Conservation (phyloP, 2,797 vertebrate genomes). For the Poeciliopsis paucimaculata region DNA sequence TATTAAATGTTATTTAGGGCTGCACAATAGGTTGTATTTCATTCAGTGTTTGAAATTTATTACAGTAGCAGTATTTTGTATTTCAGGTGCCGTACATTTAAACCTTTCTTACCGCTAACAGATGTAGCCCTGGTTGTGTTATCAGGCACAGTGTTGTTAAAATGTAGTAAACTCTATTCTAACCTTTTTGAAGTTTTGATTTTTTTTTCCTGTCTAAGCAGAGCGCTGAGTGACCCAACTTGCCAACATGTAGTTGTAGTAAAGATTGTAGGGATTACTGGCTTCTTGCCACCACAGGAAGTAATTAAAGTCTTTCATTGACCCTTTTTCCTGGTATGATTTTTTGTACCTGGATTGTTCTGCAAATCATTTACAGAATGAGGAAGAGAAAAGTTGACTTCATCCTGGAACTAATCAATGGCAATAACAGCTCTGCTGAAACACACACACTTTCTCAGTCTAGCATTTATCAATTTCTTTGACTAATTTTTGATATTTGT, state of each 20-base stretch:
- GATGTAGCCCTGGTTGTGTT: background rate
- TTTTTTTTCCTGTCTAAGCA: background rate
- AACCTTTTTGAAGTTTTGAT: background rate
- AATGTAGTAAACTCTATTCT: background rate
- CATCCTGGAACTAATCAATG: conserved; percentile 35
- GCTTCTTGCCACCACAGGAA: conserved; percentile 24
- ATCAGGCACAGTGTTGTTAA: background rate
- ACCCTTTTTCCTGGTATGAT: conserved; percentile 46
- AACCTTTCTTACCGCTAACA: background rate
- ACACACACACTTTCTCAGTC: background rate
- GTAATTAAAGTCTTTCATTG: conserved; percentile 35
- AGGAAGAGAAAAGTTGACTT: conserved; percentile 60
- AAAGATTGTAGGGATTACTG: conserved; percentile 41
- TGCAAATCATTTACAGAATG: conserved; percentile 68
- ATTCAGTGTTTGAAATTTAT: background rate
- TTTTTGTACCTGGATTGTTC: conserved; percentile 66
- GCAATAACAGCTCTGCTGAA: conserved; percentile 29
- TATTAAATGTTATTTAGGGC: background rate
- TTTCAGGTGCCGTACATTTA: too few relatives aligned
- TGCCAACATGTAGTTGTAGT: conserved; percentile 7
- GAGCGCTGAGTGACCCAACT: background rate
- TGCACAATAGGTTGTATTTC: background rate
- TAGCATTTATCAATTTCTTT: background rate
- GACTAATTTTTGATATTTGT: background rate
- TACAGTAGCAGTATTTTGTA: background rate